These are phyloP conservation scores for Amblyopsis hoosieri DNA, from an alignment of 2,797 vertebrate species.

Conservation along the genomic window DNA sequence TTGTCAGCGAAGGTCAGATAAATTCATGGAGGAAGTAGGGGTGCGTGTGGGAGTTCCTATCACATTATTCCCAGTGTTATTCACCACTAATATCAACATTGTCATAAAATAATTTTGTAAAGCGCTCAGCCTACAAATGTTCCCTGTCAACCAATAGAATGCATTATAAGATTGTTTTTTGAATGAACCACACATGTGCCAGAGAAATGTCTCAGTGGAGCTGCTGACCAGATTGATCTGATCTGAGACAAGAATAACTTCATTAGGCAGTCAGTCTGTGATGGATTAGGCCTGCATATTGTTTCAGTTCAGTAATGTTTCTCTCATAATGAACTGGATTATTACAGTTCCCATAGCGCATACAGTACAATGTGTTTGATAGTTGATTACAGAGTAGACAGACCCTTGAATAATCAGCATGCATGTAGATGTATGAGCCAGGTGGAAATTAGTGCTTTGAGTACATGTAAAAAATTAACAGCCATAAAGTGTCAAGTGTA, in stretches of 20 bases:
- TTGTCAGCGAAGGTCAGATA: conserved; percentile 8
- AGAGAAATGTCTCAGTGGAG: not conserved
- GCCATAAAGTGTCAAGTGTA: not conserved
- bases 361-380: conserved; percentile 27
- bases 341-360: conserved; percentile 20
- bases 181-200: not conserved
- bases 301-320: conserved; percentile 26
- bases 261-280: conserved; percentile 28
- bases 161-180: not conserved
- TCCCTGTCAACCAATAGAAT: not conserved
- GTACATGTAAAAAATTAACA: conserved; percentile 14
- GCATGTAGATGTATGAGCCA: conserved; percentile 22
- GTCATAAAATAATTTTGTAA: conserved; percentile 10
- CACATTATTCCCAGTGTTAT: conserved; percentile 16
- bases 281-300: conserved; percentile 26
- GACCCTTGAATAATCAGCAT: conserved; percentile 30
- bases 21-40: conserved; percentile 43
- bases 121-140: not conserved
- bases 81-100: conserved; percentile 1
- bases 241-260: conserved; percentile 14
- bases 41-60: conserved; percentile 36
- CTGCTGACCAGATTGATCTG: conserved; percentile 12
- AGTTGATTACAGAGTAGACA: conserved; percentile 49
- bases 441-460: conserved; percentile 21
- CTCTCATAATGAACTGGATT: conserved; percentile 34